Base-by-base conservation (phyloP, 2,888 invertebrate species). In the Polydrusus cervinus region DNA sequence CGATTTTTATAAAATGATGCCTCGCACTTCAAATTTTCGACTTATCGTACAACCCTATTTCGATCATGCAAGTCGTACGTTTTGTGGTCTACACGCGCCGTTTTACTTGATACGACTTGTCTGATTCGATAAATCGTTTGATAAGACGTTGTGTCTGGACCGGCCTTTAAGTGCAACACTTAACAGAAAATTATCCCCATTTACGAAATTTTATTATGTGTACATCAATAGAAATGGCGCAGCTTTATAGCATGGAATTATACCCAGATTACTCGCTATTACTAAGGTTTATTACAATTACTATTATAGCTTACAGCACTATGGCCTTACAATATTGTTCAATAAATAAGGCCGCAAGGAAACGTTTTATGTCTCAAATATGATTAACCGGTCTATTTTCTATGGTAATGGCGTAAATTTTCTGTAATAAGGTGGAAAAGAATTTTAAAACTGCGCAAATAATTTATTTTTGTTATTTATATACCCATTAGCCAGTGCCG, bases 221-320 rank as follows among this genome's bases (percentile, higher is more conserved):
- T 49, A 73, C 71, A 61, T 77, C 76, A 71, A 75, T 71, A 55
- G 78, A 76, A 75, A 75, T 74, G 65, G 60, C 70, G 74, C 74
- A 74, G 69, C 65, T 62, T 43, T 76, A 77, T 74, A 72, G 76
- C 18, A 18, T n/a, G 61, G 70, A 62, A 70, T 62, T 70, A 70
- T 70, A 18, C 70, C 49, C 53, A 62, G 61, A 70, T 70, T 70
- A 62, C 70, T 51, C 49, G 70, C 70, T 49, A 70, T 70, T 70
- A 70, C 61, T 47, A 70, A 62, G 70, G 62, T 70, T 70, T 60
- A 70, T 70, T 70, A 61, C 70, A 51, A 49, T 70, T 70, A 61
- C 61, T 60, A 70, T 70, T 70, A 70, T 70, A 61, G 70, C 70
- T 70, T 53, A 70, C 51, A 53, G 70, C 70, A 18, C 70, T 14